Evolutionary conservation across 2,797 vertebrate species (phyloP).

Genomic region (Sebastes kiyomatsui): DNA sequence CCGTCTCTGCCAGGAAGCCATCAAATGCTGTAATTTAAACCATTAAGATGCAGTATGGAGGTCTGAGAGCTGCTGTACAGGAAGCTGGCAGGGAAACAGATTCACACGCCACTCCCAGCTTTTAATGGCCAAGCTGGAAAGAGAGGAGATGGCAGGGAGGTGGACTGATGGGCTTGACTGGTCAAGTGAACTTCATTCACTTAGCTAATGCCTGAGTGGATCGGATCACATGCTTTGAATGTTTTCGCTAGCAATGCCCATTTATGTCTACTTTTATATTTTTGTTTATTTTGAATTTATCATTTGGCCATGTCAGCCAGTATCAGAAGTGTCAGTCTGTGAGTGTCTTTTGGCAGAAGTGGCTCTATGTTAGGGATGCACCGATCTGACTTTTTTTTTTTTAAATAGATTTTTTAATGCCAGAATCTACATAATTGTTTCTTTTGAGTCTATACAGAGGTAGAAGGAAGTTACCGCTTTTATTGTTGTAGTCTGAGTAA

Average conservation of each 20-base stretch:
- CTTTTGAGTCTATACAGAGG: no score
- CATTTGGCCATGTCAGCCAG: background rate
- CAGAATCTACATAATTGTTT: no score
- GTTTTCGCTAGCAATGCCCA: slow-evolving; percentile 5
- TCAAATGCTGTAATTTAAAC: slow-evolving; percentile 63
- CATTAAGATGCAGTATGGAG: slow-evolving; percentile 50
- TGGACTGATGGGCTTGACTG: slow-evolving; percentile 1
- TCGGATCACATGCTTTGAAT: background rate
- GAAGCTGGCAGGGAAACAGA: slow-evolving; percentile 54
- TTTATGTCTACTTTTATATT: background rate
- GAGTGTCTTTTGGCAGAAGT: no score
- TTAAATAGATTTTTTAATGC: no score
- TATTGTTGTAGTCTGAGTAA: no score
- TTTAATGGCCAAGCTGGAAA: slow-evolving; percentile 4
- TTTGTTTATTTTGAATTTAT: background rate
- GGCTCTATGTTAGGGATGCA: no score
- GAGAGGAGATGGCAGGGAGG: slow-evolving; percentile 30
- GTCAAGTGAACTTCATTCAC: slow-evolving; percentile 8
- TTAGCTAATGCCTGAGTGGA: background rate
- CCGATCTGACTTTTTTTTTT: no score
- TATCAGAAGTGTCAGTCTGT: background rate
- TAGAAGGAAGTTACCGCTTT: no score
- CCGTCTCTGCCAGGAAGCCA: slow-evolving; percentile 57
- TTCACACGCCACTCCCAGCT: slow-evolving; percentile 61
- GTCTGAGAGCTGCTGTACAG: slow-evolving; percentile 39